These are phyloP conservation scores for Drosophila kuntzei DNA, from an alignment of 2,888 invertebrate species.

Conservation along the genomic window DNA sequence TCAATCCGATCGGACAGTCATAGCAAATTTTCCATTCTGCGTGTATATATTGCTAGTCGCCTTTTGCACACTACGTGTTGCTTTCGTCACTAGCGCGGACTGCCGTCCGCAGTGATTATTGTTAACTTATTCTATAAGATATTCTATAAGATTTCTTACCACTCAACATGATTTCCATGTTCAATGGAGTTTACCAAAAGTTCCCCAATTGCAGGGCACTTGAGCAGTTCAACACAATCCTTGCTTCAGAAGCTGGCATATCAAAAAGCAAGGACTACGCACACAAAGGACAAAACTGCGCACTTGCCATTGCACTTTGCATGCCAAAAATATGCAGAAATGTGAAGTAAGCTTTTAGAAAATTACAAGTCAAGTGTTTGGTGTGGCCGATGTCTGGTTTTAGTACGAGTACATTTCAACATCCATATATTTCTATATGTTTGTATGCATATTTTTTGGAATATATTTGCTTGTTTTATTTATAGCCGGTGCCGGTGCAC, in stretches of 20 bases:
- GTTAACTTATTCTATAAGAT: too few relatives aligned
- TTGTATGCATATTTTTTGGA: constrained; percentile 23
- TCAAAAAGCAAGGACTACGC: constrained; percentile 3
- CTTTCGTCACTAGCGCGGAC: too few relatives aligned
- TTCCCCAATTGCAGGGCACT: constrained; percentile 15
- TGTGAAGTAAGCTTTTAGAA: constrained; percentile 75
- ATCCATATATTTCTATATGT: constrained; percentile 14
- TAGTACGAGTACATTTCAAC: background rate
- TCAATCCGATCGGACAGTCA: too few relatives aligned
- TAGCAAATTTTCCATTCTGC: too few relatives aligned
- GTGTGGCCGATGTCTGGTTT: constrained; percentile 23
- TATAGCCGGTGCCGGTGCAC: constrained; percentile 68
- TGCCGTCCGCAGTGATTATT: too few relatives aligned
- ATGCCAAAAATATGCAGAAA: constrained; percentile 76
- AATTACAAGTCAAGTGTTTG: constrained; percentile 75
- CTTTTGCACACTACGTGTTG: too few relatives aligned
- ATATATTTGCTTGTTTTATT: constrained; percentile 64
- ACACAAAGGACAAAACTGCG: constrained; percentile 19
- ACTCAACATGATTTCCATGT: background rate
- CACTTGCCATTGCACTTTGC: constrained; percentile 55
- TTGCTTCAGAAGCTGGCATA: background rate
- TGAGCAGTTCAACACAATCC: constrained; percentile 9
- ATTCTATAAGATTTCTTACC: background rate
- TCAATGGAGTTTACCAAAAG: constrained; percentile 1
- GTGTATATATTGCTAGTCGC: too few relatives aligned